Evolutionary conservation across 2,888 invertebrate genomes (phyloP), one percentile per base, ranked within the genome.

Genomic region (Torymus tubicola): DNA sequence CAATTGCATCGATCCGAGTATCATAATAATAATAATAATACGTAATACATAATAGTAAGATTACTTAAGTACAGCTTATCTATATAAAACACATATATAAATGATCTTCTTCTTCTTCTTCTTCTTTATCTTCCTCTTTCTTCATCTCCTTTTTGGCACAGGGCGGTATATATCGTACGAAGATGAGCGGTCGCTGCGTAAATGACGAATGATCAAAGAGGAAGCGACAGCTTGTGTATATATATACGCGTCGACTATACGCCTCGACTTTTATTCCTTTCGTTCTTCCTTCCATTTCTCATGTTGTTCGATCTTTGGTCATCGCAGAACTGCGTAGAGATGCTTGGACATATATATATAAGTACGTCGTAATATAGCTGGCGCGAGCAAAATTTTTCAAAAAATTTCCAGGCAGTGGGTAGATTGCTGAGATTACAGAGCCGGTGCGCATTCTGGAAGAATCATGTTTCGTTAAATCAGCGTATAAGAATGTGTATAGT

Each of bases 241-340:
- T n/a, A n/a, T n/a, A n/a, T n/a, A n/a, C n/a, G n/a, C n/a, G n/a
- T n/a, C n/a, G n/a, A n/a, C n/a, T n/a, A n/a, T n/a, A n/a, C n/a
- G n/a, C n/a, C 24, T 24, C 24, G 24, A 24, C 24, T 24, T 24
- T 24, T 24, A n/a, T n/a, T n/a, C n/a, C n/a, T n/a, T n/a, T n/a
- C n/a, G n/a, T 24, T 3, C 24, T 24, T 24, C 24, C 24, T 24
- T 24, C 24, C 24, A 2, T 24, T 3, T 24, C 24, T 24, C 75
- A 31, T 65, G 21, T 69, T 42, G 58, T 67, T 76, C 60, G 81
- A 78, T 81, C 81, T 81, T 81, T 81, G 81, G 81, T 81, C 81
- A 81, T 81, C 74, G 74, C 65, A n/a, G 24, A 24, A 24, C 24
- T 70, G 65, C 61, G 64, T 64, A n/a, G 53, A 2, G 13, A 60